These are phyloP conservation scores for Danaus plexippus DNA, from an alignment of 1,140 invertebrate species.

Conservation along the genomic window DNA sequence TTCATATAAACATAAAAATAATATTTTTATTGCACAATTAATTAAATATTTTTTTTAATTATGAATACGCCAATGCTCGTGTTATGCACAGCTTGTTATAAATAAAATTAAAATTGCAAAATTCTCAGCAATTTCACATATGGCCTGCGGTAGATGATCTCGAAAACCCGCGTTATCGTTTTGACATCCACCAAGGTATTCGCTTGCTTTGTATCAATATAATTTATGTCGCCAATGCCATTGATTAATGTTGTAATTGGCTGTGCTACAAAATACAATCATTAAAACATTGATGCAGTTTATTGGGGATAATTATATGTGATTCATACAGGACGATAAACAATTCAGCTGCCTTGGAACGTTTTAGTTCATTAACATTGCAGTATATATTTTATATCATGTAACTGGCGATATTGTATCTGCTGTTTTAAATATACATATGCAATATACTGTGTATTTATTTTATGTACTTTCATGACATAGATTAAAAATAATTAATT, in stretches of 20 bases:
- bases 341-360: constrained; percentile 11
- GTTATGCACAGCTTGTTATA: constrained; percentile 41
- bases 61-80: constrained; percentile 20
- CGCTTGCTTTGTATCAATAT: constrained; percentile 53
- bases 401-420: too few relatives aligned
- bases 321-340: constrained; percentile 20
- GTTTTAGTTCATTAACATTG: constrained; percentile 2
- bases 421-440: too few relatives aligned
- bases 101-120: constrained; percentile 72
- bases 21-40: too few relatives aligned
- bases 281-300: constrained; percentile 28
- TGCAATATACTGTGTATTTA: too few relatives aligned
- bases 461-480: too few relatives aligned
- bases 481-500: too few relatives aligned
- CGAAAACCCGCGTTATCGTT: constrained; percentile 46
- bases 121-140: constrained; percentile 66
- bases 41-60: too few relatives aligned
- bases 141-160: constrained; percentile 59
- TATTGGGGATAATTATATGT: constrained; percentile 31
- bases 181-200: constrained; percentile 54
- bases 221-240: constrained; percentile 58
- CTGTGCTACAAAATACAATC: constrained; percentile 20
- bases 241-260: constrained; percentile 61
- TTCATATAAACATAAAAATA: too few relatives aligned
- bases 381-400: too few relatives aligned